Evolutionary conservation across 2,888 invertebrate genomes (phyloP).

Genomic region (Serrognathus titanus): DNA sequence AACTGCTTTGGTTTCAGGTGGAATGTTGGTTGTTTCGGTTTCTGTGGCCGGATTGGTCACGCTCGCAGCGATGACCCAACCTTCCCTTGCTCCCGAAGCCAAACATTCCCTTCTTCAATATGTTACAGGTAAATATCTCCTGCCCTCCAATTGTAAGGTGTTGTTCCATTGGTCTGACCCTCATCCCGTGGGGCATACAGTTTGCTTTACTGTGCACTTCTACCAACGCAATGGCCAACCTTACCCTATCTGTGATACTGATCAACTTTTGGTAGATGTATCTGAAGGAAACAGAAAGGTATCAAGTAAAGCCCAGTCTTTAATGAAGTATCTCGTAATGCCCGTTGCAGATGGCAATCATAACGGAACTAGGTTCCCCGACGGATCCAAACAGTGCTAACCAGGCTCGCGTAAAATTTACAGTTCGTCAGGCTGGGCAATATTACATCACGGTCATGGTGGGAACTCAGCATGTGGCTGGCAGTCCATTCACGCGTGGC

Average conservation of each 20-base stretch:
- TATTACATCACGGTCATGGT: conserved; percentile 85
- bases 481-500: conserved; percentile 80
- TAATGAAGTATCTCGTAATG: not conserved
- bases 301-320: conserved; percentile 2
- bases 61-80: conserved; percentile 87
- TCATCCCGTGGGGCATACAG: conserved; percentile 83
- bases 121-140: conserved; percentile 86
- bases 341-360: conserved; percentile 65
- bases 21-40: conserved; percentile 87
- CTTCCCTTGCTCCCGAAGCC: conserved; percentile 84
- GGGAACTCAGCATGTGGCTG: conserved; percentile 74
- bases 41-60: conserved; percentile 87
- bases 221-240: conserved; percentile 91
- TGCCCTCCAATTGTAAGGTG: conserved; percentile 78
- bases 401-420: conserved; percentile 86
- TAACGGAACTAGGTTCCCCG: conserved; percentile 84
- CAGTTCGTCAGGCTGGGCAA: conserved; percentile 85
- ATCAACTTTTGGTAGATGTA: conserved; percentile 84
- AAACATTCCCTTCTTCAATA: conserved; percentile 86
- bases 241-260: conserved; percentile 91
- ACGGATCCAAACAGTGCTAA: conserved; percentile 82
- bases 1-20: conserved; percentile 53
- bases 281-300: conserved; percentile 80
- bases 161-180: conserved; percentile 89
- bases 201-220: conserved; percentile 87